These are phyloP conservation scores for Ectemnius continuus DNA, from an alignment of 2,888 invertebrate genomes.

Conservation along the genomic window DNA sequence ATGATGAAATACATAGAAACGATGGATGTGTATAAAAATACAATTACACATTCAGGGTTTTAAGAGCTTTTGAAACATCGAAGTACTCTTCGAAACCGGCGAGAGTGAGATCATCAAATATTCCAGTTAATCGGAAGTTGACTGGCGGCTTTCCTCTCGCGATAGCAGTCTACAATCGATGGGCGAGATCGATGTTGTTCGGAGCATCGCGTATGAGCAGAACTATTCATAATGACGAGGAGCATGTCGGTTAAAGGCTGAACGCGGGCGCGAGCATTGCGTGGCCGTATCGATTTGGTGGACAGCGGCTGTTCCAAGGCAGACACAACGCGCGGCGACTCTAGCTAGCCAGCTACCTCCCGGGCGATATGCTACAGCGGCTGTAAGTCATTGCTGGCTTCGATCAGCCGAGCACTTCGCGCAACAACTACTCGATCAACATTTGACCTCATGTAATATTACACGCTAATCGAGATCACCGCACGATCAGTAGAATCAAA, in stretches of 20 bases:
- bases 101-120: neutral
- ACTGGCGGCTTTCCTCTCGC: neutral
- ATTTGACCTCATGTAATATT: slow-evolving; percentile 39
- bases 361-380: slow-evolving; percentile 61
- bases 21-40: too few relatives aligned
- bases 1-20: too few relatives aligned
- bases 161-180: neutral
- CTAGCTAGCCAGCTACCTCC: slow-evolving; percentile 22
- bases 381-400: slow-evolving; percentile 62
- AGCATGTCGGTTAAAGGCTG: slow-evolving; percentile 35
- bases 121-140: slow-evolving; percentile 5
- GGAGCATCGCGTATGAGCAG: slow-evolving; percentile 30
- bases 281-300: slow-evolving; percentile 68
- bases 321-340: slow-evolving; percentile 43
- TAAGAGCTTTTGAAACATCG: too few relatives aligned
- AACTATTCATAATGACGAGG: slow-evolving; percentile 43
- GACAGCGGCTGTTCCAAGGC: slow-evolving; percentile 66
- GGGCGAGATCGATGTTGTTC: slow-evolving; percentile 9
- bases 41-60: too few relatives aligned
- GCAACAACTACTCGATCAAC: slow-evolving; percentile 19
- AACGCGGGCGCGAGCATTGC: slow-evolving; percentile 50
- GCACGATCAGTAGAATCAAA: neutral
- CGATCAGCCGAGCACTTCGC: slow-evolving; percentile 45
- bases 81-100: neutral
- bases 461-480: neutral